Base-by-base conservation (phyloP, 2,888 invertebrate species). In the Prosopocoilus inquinatus region DNA sequence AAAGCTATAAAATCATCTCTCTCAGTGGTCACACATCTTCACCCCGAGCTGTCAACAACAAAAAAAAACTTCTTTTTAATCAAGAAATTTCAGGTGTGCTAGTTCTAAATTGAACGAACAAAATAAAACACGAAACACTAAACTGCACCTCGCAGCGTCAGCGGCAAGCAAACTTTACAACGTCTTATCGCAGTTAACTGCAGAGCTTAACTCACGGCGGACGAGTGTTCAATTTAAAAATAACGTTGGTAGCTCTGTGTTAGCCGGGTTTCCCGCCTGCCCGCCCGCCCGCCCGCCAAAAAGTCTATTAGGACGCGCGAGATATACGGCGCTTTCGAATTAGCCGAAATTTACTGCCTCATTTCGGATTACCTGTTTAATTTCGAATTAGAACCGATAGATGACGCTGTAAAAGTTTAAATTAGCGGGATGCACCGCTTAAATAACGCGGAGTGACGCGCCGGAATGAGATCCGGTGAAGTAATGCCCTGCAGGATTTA, bases 261-360 rank as follows among this genome's bases (percentile, higher is more conserved):
- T 28, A 28, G 20, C 12, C 38, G 38, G 38, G 38, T 7, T 2
- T 38, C 7, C 3, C n/a, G n/a, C 11, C 12, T 7, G 38, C 38
- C 11, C 38, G 38, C 38, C 11, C n/a, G n/a, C 11, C 12, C 12
- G 38, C 38, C 11, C 38, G 38, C 38, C 11, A 38, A 28, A 28
- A 28, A 28, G 20, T 38, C 38, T 12, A 38, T 38, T 38, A 12
- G 13, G 38, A 7, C 51, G 12, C 45, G 35, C 53, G 49, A 58
- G 58, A 58, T 55, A 51, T 59, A 59, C 52, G 49, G 51, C 41
- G 38, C 57, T 53, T 57, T 59, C 56, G 57, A 57, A 57, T 60
- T 60, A 57, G 50, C 48, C 43, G 54, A 47, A 53, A 59, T 59
- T 59, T 59, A 51, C 45, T 44, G 41, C 41, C 45, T 41, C 48